Evolutionary conservation across 2,113 vertebrate species (phyloP), one percentile per base, ranked within the genome.

Genomic region (Monarcha castaneiventris): DNA sequence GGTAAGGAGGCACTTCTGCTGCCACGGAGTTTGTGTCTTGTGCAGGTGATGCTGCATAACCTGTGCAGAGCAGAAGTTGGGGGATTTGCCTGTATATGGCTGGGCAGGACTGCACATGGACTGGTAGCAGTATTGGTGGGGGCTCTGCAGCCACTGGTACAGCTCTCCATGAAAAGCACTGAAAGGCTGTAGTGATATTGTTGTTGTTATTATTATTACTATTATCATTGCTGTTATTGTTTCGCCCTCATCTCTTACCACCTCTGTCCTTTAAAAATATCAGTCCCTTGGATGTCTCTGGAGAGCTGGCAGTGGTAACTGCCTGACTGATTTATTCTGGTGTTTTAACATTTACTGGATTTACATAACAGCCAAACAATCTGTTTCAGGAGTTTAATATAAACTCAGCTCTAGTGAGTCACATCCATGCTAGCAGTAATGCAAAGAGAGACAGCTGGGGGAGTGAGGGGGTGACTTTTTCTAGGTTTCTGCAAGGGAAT

Each of bases 351-450:
- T 96, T 95, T 95, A 84, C 93, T 95, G 86, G 85, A 92, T 94
- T 96, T 96, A 96, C 83, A 82, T 96, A 95, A 96, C 94, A 96
- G 96, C 83, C 92, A 92, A 96, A 96, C 96, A 96, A 82, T 96
- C 96, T 96, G 96, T 93, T 97, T 96, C 88, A 75, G 69, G 88
- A 96, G 93, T 96, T 97, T 96, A 93, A 92, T 93, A 94, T 95
- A 96, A 97, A 95, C 93, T 87, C 68, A 83, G 19, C 83, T 89
- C 56, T 48, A 61, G 90, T 97, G 94, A 97, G 85, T 97, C 96
- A 96, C 88, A 95, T 92, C 90, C 41, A 78, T 48, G 86, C 48
- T 94, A 95, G 83, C 79, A 94, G 30, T 64, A 95, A 90, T 72
- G 88, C 61, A 43, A 58, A 81, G 88, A 49, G 67, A 96, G 86